Conservation (phyloP, 92 coral and sea anemone genomes). For the Paramuricea clavata region DNA sequence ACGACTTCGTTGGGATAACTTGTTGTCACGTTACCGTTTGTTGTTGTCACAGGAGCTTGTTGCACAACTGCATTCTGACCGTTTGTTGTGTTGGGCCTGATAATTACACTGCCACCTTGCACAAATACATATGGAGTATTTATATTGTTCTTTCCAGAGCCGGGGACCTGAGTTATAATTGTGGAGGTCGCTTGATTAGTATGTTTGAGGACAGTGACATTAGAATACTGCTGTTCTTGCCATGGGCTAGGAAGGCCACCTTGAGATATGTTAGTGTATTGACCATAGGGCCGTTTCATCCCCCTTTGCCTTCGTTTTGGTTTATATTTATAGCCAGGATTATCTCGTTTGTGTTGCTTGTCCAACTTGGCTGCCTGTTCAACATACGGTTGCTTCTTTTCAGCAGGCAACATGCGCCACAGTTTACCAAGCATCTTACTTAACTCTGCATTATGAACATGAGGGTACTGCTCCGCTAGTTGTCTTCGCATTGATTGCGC, state of each 20-base stretch:
- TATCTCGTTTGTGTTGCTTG: slow-evolving; percentile 96
- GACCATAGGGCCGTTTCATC: slow-evolving; percentile 94
- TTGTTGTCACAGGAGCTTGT: neutral
- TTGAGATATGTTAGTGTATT: slow-evolving; percentile 52
- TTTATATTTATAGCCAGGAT: slow-evolving; percentile 95
- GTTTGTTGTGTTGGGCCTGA: slow-evolving; percentile 24
- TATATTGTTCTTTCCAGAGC: slow-evolving; percentile 33
- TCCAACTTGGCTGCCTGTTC: slow-evolving; percentile 99
- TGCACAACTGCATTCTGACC: neutral
- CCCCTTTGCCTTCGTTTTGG: slow-evolving; percentile 94
- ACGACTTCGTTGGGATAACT: slow-evolving; percentile 34
- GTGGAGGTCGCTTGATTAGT: slow-evolving; percentile 42
- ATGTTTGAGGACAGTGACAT: slow-evolving; percentile 45
- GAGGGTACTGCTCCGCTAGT: slow-evolving; percentile 99
- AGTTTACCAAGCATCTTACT: slow-evolving; percentile 99
- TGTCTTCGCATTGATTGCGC: slow-evolving; percentile 97
- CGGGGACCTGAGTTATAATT: slow-evolving; percentile 44
- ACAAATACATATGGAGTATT: slow-evolving; percentile 41
- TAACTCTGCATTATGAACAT: slow-evolving; percentile 98
- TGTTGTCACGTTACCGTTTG: neutral
- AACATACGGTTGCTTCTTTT: slow-evolving; percentile 97
- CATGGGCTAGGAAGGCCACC: slow-evolving; percentile 39
- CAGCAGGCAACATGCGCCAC: slow-evolving; percentile 98
- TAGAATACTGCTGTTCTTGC: slow-evolving; percentile 46
- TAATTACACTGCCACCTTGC: slow-evolving; percentile 50